Evolutionary conservation across 2,888 invertebrate genomes (phyloP).

Genomic region (Melikaiella ostensackeni): DNA sequence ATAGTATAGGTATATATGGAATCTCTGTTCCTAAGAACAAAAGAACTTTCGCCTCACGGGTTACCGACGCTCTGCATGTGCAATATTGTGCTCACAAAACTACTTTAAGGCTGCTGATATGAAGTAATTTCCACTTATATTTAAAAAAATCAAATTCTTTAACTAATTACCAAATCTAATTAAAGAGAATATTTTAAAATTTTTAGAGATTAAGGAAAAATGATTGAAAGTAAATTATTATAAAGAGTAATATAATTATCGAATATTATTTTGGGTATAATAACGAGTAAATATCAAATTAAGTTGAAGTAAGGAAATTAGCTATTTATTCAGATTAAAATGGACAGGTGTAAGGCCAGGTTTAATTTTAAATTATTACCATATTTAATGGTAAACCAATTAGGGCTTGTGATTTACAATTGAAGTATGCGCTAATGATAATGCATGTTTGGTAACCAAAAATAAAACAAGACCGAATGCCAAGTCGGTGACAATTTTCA

Average conservation of each 20-base stretch:
- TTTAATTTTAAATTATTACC: background rate
- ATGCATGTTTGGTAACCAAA: conserved; percentile 11
- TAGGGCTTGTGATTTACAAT: conserved; percentile 5
- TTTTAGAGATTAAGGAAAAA: background rate
- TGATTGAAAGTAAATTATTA: background rate
- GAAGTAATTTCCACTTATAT: background rate
- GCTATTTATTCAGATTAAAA: background rate
- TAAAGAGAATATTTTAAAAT: background rate
- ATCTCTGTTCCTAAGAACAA: background rate
- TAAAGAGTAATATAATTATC: background rate
- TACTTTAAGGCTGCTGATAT: background rate
- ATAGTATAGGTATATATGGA: background rate
- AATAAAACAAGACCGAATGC: conserved; percentile 8
- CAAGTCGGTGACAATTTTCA: conserved; percentile 34
- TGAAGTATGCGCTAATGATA: background rate
- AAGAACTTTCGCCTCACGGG: background rate
- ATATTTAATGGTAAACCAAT: conserved; percentile 19
- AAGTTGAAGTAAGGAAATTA: background rate
- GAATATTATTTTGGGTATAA: background rate
- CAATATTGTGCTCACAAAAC: background rate
- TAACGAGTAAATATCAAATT: background rate
- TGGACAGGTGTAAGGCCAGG: background rate
- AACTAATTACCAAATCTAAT: background rate
- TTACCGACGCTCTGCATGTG: background rate
- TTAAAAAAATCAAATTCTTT: background rate